Evolutionary conservation across 2,113 vertebrate species (phyloP), one percentile per base, ranked within the genome.

Genomic region (Triplophysa siluroides): DNA sequence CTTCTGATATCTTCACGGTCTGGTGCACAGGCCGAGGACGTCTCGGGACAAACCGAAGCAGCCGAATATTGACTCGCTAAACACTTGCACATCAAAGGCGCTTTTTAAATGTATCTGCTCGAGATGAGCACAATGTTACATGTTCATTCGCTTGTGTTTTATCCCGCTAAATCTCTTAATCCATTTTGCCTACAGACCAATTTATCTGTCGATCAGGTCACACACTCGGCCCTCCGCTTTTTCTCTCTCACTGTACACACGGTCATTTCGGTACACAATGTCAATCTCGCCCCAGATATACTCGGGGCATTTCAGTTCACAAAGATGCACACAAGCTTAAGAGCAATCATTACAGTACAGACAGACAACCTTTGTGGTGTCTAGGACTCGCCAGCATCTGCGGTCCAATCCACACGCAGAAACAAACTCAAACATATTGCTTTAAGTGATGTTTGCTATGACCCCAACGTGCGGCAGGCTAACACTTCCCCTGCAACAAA

Each of bases 11-110:
- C 88, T 91, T 90, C 89, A 91, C 88, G 88, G 89, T 91, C 90
- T 89, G 89, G 81, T 90, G 90, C 89, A 47, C 88, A 83, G 87
- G 84, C 86, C 86, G 83, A 84, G 81, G 91, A 90, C 85, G 89
- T 93, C 90, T 88, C 70, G 89, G 90, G 86, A 90, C 87, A 88
- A 80, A 85, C 86, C 88, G 87, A 90, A 90, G 90, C 88, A 88
- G 90, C 90, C 90, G 92, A 92, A 92, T 92, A 92, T 93, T 92
- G 91, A 91, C 90, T 90, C 67, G 86, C 86, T 76, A 85, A 82
- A 85, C 47, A 45, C 58, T 86, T 88, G 76, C 84, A 88, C 85
- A 82, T 71, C 8, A 87, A 88, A 81, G 76, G 78, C 71, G 70
- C 77, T 82, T 84, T n/a, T 83, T 79, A 81, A 85, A 92, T 87